Conservation (phyloP, 2,888 invertebrate species). For the Spatulosminthurus flaviceps region DNA sequence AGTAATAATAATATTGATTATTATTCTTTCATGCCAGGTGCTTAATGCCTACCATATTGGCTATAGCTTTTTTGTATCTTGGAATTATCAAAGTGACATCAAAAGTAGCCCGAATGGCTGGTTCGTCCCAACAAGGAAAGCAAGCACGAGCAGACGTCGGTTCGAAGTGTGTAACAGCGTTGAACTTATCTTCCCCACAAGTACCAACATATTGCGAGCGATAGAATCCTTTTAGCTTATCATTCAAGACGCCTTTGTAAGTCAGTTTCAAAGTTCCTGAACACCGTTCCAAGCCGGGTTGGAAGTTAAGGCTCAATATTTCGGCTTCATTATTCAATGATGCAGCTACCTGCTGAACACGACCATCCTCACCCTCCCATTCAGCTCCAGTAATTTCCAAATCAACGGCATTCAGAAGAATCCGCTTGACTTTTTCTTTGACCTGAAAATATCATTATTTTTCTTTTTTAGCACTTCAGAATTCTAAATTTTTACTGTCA, state of each 20-base stretch:
- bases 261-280: constrained; percentile 71
- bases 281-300: constrained; percentile 51
- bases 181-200: constrained; percentile 80
- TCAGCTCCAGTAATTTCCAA: constrained; percentile 74
- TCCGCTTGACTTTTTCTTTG: no score
- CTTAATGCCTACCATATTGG: constrained; percentile 98
- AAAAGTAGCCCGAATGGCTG: constrained; percentile 93
- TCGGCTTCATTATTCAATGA: constrained; percentile 53
- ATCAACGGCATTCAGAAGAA: constrained; percentile 82
- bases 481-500: no score
- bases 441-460: constrained; percentile 71
- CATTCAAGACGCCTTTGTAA: constrained; percentile 87
- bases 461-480: no score
- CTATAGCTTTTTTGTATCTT: constrained; percentile 82
- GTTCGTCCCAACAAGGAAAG: constrained; percentile 99
- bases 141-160: constrained; percentile 89
- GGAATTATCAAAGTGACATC: constrained; percentile 87
- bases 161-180: constrained; percentile 92
- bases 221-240: constrained; percentile 95
- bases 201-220: constrained; percentile 81
- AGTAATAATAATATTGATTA: no score
- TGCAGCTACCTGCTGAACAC: constrained; percentile 40
- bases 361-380: constrained; percentile 39
- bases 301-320: constrained; percentile 51
- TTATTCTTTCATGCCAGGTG: no score